Evolutionary conservation across 2,797 vertebrate genomes (phyloP), one percentile per base, ranked within the genome.

Genomic region (Spondyliosoma cantharus): DNA sequence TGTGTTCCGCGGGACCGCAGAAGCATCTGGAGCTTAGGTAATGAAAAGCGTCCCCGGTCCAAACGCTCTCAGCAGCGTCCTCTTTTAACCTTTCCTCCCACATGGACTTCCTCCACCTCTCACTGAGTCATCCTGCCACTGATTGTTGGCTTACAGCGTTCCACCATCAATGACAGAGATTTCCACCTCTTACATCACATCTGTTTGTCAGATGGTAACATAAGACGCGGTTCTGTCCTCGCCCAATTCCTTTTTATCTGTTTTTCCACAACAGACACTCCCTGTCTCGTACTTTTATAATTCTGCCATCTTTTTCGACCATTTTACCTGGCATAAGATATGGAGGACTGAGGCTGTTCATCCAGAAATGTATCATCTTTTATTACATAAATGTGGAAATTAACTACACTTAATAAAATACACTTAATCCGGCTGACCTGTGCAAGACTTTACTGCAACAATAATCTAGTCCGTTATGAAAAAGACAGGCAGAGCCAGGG

Each of bases 71-170:
- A 58, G 78, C 71, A 12, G 70, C 12, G 43, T 73, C 67, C 60
- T 77, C 78, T 73, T 32, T 24, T 80, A 70, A 71, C 76, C 83
- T 86, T 56, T 32, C 58, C 85, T 84, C 79, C 72, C 52, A 74
- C 71, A 58, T 58, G 45, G 75, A 65, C 62, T 68, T 80, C 59
- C 45, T 82, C 48, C 74, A 42, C 57, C 57, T 68, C 70, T 70
- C 59, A 63, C 78, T 76, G 81, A 89, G 25, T 81, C 79, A 84
- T 74, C 74, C 71, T 43, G 14, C 61, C 72, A 45, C 70, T 65
- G 68, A 80, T 43, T 62, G 66, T 42, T 27, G 58, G 46, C 64
- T 67, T 7, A 43, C 74, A 74, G 71, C 14, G 57, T 27, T 74
- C 37, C 43, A 27, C 62, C 13, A 32, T 59, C 72, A 29, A 27